Percentiles rank a stretch among this genome's conserved stretches.
Evolutionary conservation across 2,113 vertebrate genomes (phyloP).

Genomic region (Polypterus bichir): DNA sequence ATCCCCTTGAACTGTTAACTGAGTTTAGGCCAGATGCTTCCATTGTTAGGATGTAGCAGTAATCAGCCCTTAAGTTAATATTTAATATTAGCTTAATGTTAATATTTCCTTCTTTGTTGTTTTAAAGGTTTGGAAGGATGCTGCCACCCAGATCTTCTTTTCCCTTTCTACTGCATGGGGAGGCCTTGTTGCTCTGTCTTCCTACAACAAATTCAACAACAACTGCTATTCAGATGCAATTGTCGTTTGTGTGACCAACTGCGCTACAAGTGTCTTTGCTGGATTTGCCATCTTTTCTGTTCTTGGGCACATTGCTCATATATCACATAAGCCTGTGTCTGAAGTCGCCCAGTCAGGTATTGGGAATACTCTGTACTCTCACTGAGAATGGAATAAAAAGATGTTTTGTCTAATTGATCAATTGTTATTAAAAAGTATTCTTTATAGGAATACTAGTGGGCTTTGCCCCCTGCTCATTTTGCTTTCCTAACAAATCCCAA

Average conservation of each 20-base stretch:
- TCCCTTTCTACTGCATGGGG: constrained; percentile 82
- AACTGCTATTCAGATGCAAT: constrained; percentile 79
- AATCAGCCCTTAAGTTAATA: not conserved
- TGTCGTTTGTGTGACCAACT: constrained; percentile 72
- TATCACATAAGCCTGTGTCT: constrained; percentile 59
- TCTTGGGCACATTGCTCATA: constrained; percentile 82
- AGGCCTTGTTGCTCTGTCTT: constrained; percentile 76
- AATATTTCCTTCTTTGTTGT: not conserved
- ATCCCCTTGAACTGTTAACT: too few relatives aligned
- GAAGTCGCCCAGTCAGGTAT: constrained; percentile 81
- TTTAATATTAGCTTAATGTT: too few relatives aligned
- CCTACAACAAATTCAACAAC: constrained; percentile 90
- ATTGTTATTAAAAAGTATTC: too few relatives aligned
- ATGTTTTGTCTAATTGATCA: too few relatives aligned
- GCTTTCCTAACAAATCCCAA: too few relatives aligned
- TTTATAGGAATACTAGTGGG: too few relatives aligned
- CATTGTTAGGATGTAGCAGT: too few relatives aligned
- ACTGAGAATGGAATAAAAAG: too few relatives aligned
- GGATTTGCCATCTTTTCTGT: constrained; percentile 95
- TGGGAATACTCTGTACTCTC: too few relatives aligned
- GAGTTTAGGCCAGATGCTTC: too few relatives aligned
- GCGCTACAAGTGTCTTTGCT: constrained; percentile 76
- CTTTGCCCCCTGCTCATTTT: too few relatives aligned
- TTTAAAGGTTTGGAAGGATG: constrained; percentile 85
- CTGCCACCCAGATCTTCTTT: constrained; percentile 89